Percentiles rank a stretch among this genome's conserved stretches.
These are phyloP conservation scores for Rhineura floridana DNA, from an alignment of 2,113 vertebrate species.

Conservation along the genomic window DNA sequence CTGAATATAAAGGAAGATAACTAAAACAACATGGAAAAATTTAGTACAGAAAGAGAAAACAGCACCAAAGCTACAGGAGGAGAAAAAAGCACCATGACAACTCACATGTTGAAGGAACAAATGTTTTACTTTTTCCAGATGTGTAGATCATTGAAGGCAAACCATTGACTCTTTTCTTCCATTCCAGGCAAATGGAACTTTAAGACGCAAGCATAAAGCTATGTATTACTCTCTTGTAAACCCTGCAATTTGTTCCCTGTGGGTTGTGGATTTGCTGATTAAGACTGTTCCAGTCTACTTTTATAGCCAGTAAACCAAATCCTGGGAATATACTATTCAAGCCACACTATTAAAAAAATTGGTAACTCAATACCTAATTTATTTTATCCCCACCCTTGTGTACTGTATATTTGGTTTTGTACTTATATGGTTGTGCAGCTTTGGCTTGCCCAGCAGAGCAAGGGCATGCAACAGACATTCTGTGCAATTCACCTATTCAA, in stretches of 20 bases:
- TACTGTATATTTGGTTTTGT: rapidly evolving
- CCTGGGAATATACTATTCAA: neutral
- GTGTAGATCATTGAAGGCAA: conserved; percentile 58
- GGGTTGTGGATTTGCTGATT: conserved; percentile 80
- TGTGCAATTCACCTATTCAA: neutral
- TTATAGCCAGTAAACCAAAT: conserved; percentile 72
- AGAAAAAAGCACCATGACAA: conserved; percentile 58
- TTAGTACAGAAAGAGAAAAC: conserved; percentile 65
- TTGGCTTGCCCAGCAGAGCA: neutral
- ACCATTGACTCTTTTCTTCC: conserved; percentile 57
- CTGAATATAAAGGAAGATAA: conserved; percentile 66
- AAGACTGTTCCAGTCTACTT: conserved; percentile 71
- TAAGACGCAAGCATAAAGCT: conserved; percentile 77
- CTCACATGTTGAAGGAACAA: conserved; percentile 47
- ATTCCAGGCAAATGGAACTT: conserved; percentile 63
- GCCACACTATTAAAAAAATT: neutral
- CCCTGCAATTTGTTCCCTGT: conserved; percentile 75
- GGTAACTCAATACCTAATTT: neutral
- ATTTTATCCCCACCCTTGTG: neutral
- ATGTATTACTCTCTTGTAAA: conserved; percentile 72
- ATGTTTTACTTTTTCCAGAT: conserved; percentile 74
- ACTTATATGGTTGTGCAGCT: neutral
- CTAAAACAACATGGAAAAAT: conserved; percentile 71
- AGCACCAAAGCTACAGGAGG: conserved; percentile 57
- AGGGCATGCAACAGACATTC: neutral